A percentile compares a stretch with the other conserved stretches of the same genome.
phyloP scores from a whole-genome alignment of 30 jellyfish, hydroid and myxozoan genomes.

The Aurelia sp. region DNA sequence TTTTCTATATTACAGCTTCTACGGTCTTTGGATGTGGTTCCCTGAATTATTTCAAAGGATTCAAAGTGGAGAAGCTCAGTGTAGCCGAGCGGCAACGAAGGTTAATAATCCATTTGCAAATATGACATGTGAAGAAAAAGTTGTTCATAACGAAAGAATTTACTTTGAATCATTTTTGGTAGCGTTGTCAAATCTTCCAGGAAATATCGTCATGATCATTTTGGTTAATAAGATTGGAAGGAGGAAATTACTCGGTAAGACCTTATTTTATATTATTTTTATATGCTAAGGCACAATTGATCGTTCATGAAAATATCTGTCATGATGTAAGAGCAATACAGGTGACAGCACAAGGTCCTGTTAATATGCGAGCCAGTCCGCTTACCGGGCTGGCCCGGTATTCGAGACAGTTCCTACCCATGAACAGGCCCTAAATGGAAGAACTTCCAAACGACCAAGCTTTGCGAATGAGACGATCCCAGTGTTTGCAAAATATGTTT shows the following conservation, averaged over 20 bases:
- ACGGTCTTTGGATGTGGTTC: conserved; percentile 99
- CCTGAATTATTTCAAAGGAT: conserved; percentile 92
- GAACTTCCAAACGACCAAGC: no score
- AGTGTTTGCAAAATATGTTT: no score
- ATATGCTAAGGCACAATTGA: no score
- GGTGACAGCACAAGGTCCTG: no score
- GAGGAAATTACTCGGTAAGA: conserved; percentile 78
- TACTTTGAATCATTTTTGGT: conserved; percentile 87
- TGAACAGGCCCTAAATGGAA: no score
- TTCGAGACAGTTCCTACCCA: no score
- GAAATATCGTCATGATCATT: conserved; percentile 78
- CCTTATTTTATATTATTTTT: not conserved
- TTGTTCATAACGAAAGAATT: conserved; percentile 50
- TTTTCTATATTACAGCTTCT: conserved; percentile 55
- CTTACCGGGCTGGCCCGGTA: no score
- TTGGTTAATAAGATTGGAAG: conserved; percentile 84
- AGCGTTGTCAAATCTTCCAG: conserved; percentile 98
- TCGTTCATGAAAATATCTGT: no score
- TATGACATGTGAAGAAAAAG: conserved; percentile 85
- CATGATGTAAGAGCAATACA: no score
- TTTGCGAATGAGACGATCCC: no score
- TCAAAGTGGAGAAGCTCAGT: conserved; percentile 82
- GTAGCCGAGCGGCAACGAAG: conserved; percentile 79
- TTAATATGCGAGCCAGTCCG: no score
- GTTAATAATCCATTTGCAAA: conserved; percentile 49